Base-by-base conservation (phyloP, 2,888 invertebrate species). In the Limenitis camilla region DNA sequence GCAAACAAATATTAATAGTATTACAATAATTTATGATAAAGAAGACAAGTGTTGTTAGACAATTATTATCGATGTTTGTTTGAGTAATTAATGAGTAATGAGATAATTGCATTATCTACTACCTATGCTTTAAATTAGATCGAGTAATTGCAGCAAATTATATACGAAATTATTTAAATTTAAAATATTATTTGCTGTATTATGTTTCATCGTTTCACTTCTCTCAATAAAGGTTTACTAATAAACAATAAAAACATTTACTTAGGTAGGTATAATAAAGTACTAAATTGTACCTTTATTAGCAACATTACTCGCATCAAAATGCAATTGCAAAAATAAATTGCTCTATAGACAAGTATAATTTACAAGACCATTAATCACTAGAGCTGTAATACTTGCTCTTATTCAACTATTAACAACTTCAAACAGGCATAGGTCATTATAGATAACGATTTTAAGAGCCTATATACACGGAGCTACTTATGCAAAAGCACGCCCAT, bases 401-500 rank as follows among this genome's bases (percentile, higher is more conserved):
- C 30, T 39, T 38, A 52, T 33, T 43, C 45, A 31, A 10, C 29
- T 40, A 32, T 47, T 4, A 32, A 38, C 19, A 30, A 39, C 27
- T 39, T 39, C 9, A 39, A 40, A 40, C 19, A 40, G n/a, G 11
- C 29, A 40, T 28, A 51, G 4, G 33, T 48, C 46, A 73, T 74
- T 75, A 76, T 74, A 67, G 74, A 72, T 76, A 76, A 66, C 68
- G 72, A 72, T 70, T 69, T 74, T 74, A 78, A 56, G 74, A 72
- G 72, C 67, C 71, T 74, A 71, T 69, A 71, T 74, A 79, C 72
- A 82, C 76, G 74, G 64, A 64, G 65, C 81, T 80, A 69, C 73
- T 83, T 85, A 86, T 85, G 83, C 85, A 64, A 68, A 76, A 74
- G 78, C 84, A 85, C 84, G 85, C 74, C 66, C 71, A 66, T 74